phyloP scores from a whole-genome alignment of 2,888 invertebrate genomes.

The Drosophila robusta region DNA sequence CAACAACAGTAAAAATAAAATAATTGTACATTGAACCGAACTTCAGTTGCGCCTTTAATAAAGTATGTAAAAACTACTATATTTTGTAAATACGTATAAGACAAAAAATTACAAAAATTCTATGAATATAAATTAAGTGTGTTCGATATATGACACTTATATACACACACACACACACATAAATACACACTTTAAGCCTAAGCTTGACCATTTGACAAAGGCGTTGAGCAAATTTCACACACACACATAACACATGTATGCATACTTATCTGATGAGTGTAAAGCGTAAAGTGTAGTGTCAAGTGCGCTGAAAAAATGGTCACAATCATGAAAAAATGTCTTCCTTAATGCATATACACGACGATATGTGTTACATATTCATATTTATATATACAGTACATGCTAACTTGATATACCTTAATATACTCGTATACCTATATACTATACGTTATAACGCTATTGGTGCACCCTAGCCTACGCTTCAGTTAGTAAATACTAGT shows the following conservation, averaged over 20 bases:
- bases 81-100: conserved; percentile 60
- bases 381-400: conserved; percentile 50
- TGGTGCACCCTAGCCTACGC: conserved; percentile 68
- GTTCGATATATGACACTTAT: conserved; percentile 26
- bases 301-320: conserved; percentile 65
- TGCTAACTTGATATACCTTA: conserved; percentile 51
- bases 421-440: conserved; percentile 53
- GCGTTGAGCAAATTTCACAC: conserved; percentile 16
- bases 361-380: conserved; percentile 75
- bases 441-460: conserved; percentile 51
- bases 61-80: conserved; percentile 49
- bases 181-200: conserved; percentile 67
- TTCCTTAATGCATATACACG: conserved; percentile 80
- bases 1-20: conserved; percentile 15
- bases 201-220: conserved; percentile 65
- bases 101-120: conserved; percentile 24
- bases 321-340: conserved; percentile 79
- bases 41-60: conserved; percentile 71
- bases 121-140: conserved; percentile 57
- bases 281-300: conserved; percentile 36
- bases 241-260: conserved; percentile 9
- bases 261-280: conserved; percentile 32
- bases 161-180: conserved; percentile 60
- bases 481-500: conserved; percentile 64
- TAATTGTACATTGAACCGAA: conserved; percentile 66